Evolutionary conservation across 2,113 vertebrate genomes (phyloP).

Genomic region (Polypterus senegalus): DNA sequence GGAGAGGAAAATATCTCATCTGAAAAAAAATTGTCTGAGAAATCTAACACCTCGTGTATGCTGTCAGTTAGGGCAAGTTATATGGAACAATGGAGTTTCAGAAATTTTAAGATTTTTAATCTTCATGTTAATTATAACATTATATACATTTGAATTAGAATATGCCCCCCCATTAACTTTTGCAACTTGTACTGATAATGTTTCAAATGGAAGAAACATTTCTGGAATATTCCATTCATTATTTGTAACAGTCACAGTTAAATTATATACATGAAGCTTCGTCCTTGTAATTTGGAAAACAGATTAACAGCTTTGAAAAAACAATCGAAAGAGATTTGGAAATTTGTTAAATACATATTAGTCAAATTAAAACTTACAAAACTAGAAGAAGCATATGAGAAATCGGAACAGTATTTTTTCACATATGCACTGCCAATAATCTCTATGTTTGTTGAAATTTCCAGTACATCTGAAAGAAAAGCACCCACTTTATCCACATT

Average conservation of each 20-base stretch:
- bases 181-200: slow-evolving; percentile 28
- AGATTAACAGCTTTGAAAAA: slow-evolving; percentile 29
- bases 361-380: slow-evolving; percentile 20
- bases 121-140: slow-evolving; percentile 58
- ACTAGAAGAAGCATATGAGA: no score
- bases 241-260: slow-evolving; percentile 12
- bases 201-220: slow-evolving; percentile 33
- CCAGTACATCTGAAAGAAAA: slow-evolving; percentile 36
- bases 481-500: no score
- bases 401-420: no score
- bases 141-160: slow-evolving; percentile 42
- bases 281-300: slow-evolving; percentile 37
- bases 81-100: slow-evolving; percentile 52
- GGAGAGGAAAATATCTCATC: slow-evolving; percentile 52
- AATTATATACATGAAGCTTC: slow-evolving; percentile 38
- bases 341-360: slow-evolving; percentile 39
- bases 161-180: no score
- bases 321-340: slow-evolving; percentile 43
- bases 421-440: slow-evolving; percentile 18
- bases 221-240: background rate
- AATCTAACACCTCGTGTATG: slow-evolving; percentile 47
- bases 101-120: slow-evolving; percentile 45
- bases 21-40: slow-evolving; percentile 60
- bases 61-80: slow-evolving; percentile 70
- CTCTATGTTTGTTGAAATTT: slow-evolving; percentile 35